Evolutionary conservation across 2,797 vertebrate species (phyloP), one percentile per base, ranked within the genome.

Genomic region (Pyrocephalus nanus): DNA sequence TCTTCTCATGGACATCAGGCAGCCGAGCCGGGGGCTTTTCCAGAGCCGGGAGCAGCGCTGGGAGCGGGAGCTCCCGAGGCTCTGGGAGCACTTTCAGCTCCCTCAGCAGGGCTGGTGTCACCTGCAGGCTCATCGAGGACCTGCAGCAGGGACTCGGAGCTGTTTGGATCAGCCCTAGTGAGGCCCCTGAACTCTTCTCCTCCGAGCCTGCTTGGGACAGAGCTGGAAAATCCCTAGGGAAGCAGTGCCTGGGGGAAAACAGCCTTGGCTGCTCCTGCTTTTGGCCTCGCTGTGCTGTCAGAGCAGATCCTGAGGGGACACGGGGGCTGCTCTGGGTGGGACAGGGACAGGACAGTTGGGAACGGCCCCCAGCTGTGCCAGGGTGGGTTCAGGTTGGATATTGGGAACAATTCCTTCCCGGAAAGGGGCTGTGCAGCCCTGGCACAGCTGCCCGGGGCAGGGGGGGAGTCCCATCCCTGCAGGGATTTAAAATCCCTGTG

Each of bases 101-200:
- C 27, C 62, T 25, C 42, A 72, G 54, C 32, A 50, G 42, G 54
- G 38, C 47, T 51, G 30, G 1, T 43, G 75, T 36, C 60, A 30
- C 75, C 86, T 54, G 16, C 73, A 0, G 2, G 34, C 9, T 8
- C 1, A 0, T 8, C 3, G 15, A 8, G 75, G 12, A 40, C 48
- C 45, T 67, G 75, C 54, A 13, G 67, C 18, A 18, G 23, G 15
- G 18, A 32, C 19, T 6, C 57, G 21, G 66, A 29, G 62, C 55
- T 32, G 60, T 2, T 55, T 20, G n/a, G 26, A 7, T 64, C 48
- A 40, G 40, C 45, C 53, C 58, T 21, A 9, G 47, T 7, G 21
- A 48, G 30, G 38, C 5, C 25, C 74, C 20, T 3, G 0, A 65
- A 12, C 30, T 76, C 60, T 47, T 21, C 53, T 29, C 25, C 6